phyloP scores from a whole-genome alignment of 2,797 vertebrate genomes.

The Amblyopsis hoosieri region DNA sequence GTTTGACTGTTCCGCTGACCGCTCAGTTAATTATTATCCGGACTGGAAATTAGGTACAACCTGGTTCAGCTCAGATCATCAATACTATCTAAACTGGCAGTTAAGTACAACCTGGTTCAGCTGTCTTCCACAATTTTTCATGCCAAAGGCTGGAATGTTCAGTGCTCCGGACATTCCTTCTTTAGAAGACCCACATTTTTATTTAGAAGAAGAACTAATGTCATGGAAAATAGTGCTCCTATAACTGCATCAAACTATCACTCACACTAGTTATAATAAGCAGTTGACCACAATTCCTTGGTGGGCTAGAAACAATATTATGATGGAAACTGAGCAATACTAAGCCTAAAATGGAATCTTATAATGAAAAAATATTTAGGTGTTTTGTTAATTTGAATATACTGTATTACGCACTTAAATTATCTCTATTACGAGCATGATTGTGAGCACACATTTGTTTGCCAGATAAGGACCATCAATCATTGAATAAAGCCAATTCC shows the following conservation, averaged over 20 bases:
- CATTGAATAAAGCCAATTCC: slow-evolving; percentile 8
- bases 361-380: slow-evolving; percentile 31
- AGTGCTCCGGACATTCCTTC: slow-evolving; percentile 47
- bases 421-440: too few relatives aligned
- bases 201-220: slow-evolving; percentile 31
- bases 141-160: slow-evolving; percentile 44
- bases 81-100: too few relatives aligned
- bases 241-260: slow-evolving; percentile 57
- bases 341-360: slow-evolving; percentile 29
- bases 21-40: too few relatives aligned
- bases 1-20: slow-evolving; percentile 18
- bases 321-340: slow-evolving; percentile 50
- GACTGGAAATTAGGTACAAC: neutral
- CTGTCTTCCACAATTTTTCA: slow-evolving; percentile 32
- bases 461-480: slow-evolving; percentile 15
- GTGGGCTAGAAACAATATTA: slow-evolving; percentile 53
- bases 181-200: slow-evolving; percentile 30
- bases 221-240: slow-evolving; percentile 35
- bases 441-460: slow-evolving; percentile 1
- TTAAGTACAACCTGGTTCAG: slow-evolving; percentile 22
- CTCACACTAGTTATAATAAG: slow-evolving; percentile 19
- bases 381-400: slow-evolving; percentile 41
- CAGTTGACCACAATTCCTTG: slow-evolving; percentile 38
- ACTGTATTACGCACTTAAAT: too few relatives aligned
- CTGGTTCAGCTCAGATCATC: slow-evolving; percentile 29